phyloP scores from a whole-genome alignment of 2,888 invertebrate genomes.

The Therioaphis trifolii region DNA sequence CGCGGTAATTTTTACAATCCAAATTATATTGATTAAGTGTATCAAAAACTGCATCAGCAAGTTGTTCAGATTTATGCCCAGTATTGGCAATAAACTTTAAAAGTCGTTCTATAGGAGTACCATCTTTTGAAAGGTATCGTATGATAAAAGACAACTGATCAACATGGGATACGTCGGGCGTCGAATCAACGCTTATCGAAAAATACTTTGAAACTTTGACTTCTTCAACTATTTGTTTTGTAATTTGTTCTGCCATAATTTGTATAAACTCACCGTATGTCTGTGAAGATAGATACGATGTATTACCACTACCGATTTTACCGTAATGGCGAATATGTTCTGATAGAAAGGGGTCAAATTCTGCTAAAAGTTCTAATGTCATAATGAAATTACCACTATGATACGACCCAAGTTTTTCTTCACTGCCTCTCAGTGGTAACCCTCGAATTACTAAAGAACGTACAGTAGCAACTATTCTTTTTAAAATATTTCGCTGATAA shows the following conservation, averaged over 20 bases:
- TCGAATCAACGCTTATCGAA: neutral
- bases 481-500: neutral
- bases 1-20: too few relatives aligned
- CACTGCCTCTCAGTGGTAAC: neutral
- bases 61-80: neutral
- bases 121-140: conserved; percentile 1
- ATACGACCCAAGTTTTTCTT: neutral
- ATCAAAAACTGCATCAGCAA: too few relatives aligned
- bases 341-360: too few relatives aligned
- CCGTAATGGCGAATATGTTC: neutral
- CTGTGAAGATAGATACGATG: neutral
- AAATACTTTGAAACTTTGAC: neutral
- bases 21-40: too few relatives aligned
- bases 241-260: neutral
- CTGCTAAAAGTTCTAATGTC: too few relatives aligned
- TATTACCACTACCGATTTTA: neutral
- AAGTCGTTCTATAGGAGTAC: neutral
- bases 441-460: conserved; percentile 1
- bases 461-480: conserved; percentile 6
- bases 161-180: neutral
- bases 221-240: neutral
- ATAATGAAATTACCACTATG: conserved; percentile 9
- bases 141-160: neutral
- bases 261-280: neutral
- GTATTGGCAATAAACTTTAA: neutral